Conservation (phyloP, 2,797 vertebrate species). For the Neosilurus hyrtlii region DNA sequence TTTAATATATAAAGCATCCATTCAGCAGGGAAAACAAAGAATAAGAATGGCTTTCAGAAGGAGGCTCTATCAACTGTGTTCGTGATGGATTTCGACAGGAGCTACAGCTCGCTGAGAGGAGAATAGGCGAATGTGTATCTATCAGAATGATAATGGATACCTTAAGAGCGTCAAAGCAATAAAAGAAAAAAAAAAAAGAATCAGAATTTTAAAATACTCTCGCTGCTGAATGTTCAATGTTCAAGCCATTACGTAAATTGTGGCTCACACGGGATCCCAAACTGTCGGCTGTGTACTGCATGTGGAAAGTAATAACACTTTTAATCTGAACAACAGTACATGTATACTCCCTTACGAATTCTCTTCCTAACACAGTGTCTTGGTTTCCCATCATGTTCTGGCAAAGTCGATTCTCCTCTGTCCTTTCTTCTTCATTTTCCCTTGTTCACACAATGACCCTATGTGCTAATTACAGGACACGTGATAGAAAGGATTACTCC, state of each 20-base stretch:
- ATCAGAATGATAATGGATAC: constrained; percentile 46
- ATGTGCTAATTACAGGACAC: background rate
- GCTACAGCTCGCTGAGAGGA: constrained; percentile 34
- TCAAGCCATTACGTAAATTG: constrained; percentile 11
- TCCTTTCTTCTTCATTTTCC: background rate
- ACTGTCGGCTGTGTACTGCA: constrained; percentile 14
- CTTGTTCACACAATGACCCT: background rate
- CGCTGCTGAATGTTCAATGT: constrained; percentile 14
- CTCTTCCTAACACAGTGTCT: background rate
- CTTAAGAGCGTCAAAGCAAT: constrained; percentile 30
- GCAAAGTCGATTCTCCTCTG: background rate
- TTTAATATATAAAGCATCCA: constrained; percentile 50
- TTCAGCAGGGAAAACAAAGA: constrained; percentile 43
- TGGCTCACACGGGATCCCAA: constrained; percentile 29
- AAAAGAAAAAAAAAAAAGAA: background rate
- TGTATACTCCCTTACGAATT: constrained; percentile 25
- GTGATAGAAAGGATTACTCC: background rate
- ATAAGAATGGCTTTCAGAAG: constrained; percentile 46
- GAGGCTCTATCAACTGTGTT: constrained; percentile 38
- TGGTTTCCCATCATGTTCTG: background rate
- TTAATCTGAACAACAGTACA: background rate
- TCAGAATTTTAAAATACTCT: constrained; percentile 18
- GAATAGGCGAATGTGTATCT: constrained; percentile 31
- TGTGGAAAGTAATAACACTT: constrained; percentile 9
- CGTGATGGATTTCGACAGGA: constrained; percentile 47